phyloP scores from a whole-genome alignment of 2,888 invertebrate species.

The Mythimna vitellina region DNA sequence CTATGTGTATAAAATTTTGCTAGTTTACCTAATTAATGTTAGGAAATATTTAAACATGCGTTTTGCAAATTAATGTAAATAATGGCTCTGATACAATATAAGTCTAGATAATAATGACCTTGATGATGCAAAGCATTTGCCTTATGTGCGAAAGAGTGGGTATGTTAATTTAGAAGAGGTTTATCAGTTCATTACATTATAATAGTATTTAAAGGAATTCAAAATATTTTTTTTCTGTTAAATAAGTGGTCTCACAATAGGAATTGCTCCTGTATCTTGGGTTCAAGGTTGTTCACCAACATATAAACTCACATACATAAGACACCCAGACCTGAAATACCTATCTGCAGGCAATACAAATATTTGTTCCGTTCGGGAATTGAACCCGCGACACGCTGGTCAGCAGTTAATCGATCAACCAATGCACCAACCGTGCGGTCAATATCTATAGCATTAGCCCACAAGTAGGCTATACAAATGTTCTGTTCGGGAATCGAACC shows the following conservation, averaged over 20 bases:
- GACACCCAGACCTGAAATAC: no score
- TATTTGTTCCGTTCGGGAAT: no score
- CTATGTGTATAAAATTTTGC: conserved; percentile 10
- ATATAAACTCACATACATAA: no score
- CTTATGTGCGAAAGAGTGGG: not conserved
- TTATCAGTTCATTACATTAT: not conserved
- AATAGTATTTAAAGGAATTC: not conserved
- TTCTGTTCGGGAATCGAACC: no score
- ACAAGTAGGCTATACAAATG: no score
- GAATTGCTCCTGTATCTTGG: no score
- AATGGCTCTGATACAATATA: not conserved
- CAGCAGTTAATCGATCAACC: no score
- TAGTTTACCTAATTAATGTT: conserved; percentile 26
- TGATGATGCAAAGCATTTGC: conserved; percentile 6
- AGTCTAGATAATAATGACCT: conserved; percentile 13
- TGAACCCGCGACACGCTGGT: no score
- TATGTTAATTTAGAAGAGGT: not conserved
- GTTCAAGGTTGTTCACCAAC: no score
- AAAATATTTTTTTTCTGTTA: no score
- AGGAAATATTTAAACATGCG: conserved; percentile 11
- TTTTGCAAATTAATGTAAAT: conserved; percentile 9
- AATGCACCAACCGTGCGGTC: no score
- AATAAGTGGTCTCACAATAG: not conserved
- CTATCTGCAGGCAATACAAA: no score
- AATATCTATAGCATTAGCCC: not conserved